Percentiles rank a stretch among this genome's conserved stretches.
These are phyloP conservation scores for Corythoichthys haematopterus DNA, from an alignment of 2,113 vertebrate genomes.

Conservation along the genomic window DNA sequence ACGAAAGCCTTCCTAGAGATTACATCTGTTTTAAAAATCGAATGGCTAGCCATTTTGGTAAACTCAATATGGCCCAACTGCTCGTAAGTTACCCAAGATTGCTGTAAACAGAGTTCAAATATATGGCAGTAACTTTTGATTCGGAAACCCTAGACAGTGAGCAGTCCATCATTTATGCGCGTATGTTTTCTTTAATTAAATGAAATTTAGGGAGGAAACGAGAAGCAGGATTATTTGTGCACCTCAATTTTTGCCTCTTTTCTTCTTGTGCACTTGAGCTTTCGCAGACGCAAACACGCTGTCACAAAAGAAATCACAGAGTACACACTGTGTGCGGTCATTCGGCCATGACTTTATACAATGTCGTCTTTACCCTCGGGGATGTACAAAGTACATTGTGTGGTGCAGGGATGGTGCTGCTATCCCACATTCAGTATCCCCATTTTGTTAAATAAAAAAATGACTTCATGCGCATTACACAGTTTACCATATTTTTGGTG, in stretches of 20 bases:
- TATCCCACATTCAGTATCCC: conserved; percentile 26
- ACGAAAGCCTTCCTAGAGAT: neutral
- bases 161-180: conserved; percentile 12
- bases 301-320: conserved; percentile 28
- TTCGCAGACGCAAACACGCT: conserved; percentile 51
- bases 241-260: neutral
- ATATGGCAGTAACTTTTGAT: conserved; percentile 40
- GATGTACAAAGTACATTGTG: conserved; percentile 23
- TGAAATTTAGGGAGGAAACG: conserved; percentile 36
- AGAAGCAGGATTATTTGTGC: conserved; percentile 31
- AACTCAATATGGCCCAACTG: neutral
- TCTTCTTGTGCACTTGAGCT: conserved; percentile 25
- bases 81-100: neutral
- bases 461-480: no score
- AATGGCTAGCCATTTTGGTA: neutral
- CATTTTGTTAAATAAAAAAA: conserved; percentile 27
- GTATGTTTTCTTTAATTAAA: conserved; percentile 35
- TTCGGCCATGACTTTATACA: conserved; percentile 11
- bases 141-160: conserved; percentile 37
- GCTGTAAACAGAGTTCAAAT: conserved; percentile 47
- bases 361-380: conserved; percentile 4
- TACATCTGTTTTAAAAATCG: neutral
- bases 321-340: conserved; percentile 22
- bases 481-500: no score
- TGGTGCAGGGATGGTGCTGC: conserved; percentile 2